Conservation (phyloP, 2,797 vertebrate species). For the Florisuga fusca region DNA sequence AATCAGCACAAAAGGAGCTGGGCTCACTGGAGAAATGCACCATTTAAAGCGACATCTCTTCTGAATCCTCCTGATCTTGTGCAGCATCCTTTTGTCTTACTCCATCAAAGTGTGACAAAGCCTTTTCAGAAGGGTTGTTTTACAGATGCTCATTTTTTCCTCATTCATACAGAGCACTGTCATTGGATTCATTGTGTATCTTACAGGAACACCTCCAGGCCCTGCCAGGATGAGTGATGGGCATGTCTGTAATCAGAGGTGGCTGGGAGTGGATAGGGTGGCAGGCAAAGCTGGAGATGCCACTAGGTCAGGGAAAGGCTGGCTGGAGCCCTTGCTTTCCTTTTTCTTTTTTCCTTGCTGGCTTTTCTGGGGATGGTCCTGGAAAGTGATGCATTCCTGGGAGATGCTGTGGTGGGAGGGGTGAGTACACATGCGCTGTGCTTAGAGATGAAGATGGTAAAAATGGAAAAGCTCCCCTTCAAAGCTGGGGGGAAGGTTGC, state of each 20-base stretch:
- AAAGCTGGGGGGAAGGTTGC: fast-evolving
- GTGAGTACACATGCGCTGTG: fast-evolving
- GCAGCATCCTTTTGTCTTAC: slow-evolving; percentile 40
- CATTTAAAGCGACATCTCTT: background rate
- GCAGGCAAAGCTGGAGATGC: background rate
- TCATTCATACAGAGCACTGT: fast-evolving
- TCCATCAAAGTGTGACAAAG: slow-evolving; percentile 32
- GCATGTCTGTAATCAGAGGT: background rate
- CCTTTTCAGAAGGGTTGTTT: slow-evolving; percentile 1
- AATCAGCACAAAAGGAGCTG: background rate
- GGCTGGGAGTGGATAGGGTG: background rate
- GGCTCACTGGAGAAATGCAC: fast-evolving
- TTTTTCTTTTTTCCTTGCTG: background rate
- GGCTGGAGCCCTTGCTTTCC: background rate
- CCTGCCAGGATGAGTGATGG: background rate
- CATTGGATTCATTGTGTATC: background rate
- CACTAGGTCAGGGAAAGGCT: background rate
- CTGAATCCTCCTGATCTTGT: background rate
- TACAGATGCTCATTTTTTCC: background rate
- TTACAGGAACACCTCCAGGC: background rate
- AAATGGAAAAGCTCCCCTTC: background rate
- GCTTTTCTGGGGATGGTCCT: background rate
- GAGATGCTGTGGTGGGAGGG: background rate
- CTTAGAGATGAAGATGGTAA: background rate
- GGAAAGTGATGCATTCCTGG: background rate